Base-by-base conservation (phyloP, 1,140 invertebrate genomes). In the Cheumatopsyche charites region DNA sequence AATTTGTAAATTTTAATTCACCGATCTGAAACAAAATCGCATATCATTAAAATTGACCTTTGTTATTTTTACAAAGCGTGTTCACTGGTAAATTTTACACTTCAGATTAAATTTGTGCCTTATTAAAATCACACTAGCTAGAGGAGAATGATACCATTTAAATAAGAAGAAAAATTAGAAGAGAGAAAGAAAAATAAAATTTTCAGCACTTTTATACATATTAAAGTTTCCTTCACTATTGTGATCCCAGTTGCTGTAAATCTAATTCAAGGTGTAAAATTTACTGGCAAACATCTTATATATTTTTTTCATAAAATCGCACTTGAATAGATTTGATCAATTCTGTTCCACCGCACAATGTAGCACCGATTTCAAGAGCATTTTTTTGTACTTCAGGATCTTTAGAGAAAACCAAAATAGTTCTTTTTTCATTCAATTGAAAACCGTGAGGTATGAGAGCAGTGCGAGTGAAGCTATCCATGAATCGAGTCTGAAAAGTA, bases 281-380 rank as follows among this genome's bases (percentile, higher is more conserved):
- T n/a, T n/a, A n/a, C n/a, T n/a, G n/a, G n/a, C n/a, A n/a, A n/a
- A n/a, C 7, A 7, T 9, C 25, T 67, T 23, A 49, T 29, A 21
- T 43, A 7, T 42, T n/a, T 7, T 47, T 9, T n/a, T n/a, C n/a
- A n/a, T 36, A 9, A 36, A 58, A 73, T 29, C 41, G 29, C 29
- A 90, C 90, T 82, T 91, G 89, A 77, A 94, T 90, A 67, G 88
- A 85, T 81, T 90, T 92, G 41, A 94, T 88, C 29, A 93, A 76
- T 52, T 92, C 90, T 21, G 82, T 77, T 25, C 90, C 90, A 70
- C 92, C 92, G 25, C 85, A 88, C 3, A 87, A 77, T 1, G 85
- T 81, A 1, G 92, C 92, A n/a, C 92, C 92, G 12, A 90, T 89
- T 36, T 87, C 81, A 23, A 81, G 80, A 0, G 89, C 90, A 75